A percentile compares a stretch with the other conserved stretches of the same genome.
These are phyloP conservation scores for Vesta saturnalis DNA, from an alignment of 2,888 invertebrate genomes.

Conservation along the genomic window DNA sequence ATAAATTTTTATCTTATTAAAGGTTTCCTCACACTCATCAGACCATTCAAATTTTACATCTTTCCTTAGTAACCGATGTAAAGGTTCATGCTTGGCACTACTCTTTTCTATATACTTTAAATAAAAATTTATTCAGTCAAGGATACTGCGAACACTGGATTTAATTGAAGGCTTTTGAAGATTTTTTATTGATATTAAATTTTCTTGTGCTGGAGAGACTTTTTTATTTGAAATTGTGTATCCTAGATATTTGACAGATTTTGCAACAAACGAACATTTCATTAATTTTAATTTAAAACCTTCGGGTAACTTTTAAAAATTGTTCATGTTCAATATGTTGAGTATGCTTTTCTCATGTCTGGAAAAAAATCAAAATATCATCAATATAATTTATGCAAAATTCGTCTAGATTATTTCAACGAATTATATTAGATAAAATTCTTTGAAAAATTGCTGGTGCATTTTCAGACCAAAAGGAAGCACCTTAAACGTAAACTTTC, in stretches of 20 bases:
- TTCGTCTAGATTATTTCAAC: background rate
- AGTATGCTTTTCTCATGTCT: background rate
- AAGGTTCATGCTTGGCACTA: constrained; percentile 26
- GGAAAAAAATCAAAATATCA: constrained; percentile 13
- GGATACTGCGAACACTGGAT: constrained; percentile 18
- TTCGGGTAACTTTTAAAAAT: no score
- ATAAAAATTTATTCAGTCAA: constrained; percentile 29
- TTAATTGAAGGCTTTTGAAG: background rate
- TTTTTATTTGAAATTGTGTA: background rate
- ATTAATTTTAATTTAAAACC: background rate
- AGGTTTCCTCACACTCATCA: constrained; percentile 17
- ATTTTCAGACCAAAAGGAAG: no score
- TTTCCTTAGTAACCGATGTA: constrained; percentile 25
- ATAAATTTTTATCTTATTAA: constrained; percentile 19
- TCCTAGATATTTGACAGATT: constrained; percentile 14
- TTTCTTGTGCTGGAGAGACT: constrained; percentile 26
- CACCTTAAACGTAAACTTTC: background rate
- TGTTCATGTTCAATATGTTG: background rate
- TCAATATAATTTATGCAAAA: constrained; percentile 4
- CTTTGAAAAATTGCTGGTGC: constrained; percentile 8
- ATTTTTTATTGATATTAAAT: constrained; percentile 31
- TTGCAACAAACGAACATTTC: background rate
- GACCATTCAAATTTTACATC: constrained; percentile 23
- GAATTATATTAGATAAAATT: background rate
- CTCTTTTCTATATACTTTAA: constrained; percentile 23